phyloP scores from a whole-genome alignment of 2,797 vertebrate species.

The Argentina silus region DNA sequence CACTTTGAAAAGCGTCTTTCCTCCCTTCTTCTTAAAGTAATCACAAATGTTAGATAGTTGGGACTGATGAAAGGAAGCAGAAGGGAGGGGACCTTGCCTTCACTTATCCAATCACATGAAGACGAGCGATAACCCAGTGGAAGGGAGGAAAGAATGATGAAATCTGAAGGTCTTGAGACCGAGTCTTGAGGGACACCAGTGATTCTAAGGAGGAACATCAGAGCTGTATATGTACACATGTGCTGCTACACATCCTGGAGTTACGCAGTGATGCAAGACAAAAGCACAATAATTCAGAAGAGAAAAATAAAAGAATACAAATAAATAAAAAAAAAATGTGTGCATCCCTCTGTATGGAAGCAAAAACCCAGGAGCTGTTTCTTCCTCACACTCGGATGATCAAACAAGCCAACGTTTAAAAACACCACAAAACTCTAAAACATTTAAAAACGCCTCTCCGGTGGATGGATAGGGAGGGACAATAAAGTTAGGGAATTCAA shows the following conservation, averaged over 20 bases:
- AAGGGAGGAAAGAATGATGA: no score
- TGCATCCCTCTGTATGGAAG: conserved; percentile 68
- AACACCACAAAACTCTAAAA: conserved; percentile 15
- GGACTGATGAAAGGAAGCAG: no score
- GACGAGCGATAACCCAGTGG: no score
- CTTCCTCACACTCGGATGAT: conserved; percentile 42
- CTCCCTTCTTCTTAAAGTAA: no score
- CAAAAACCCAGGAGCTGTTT: conserved; percentile 46
- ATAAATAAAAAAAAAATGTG: conserved; percentile 70
- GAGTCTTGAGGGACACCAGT: conserved; percentile 18
- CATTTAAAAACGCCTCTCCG: conserved; percentile 22
- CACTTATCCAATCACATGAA: no score
- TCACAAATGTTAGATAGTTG: no score
- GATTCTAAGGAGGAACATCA: conserved; percentile 51
- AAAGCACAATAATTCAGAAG: conserved; percentile 53
- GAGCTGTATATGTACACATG: conserved; percentile 76
- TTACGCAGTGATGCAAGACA: conserved; percentile 46
- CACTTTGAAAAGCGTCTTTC: no score
- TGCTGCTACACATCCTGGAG: conserved; percentile 75
- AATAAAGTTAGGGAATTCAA: conserved; percentile 4
- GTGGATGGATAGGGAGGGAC: conserved; percentile 21
- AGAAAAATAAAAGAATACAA: conserved; percentile 66
- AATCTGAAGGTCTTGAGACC: conserved; percentile 22
- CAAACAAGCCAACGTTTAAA: conserved; percentile 23
- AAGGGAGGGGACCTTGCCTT: no score